These are phyloP conservation scores for Sepiola atlantica DNA, from an alignment of 2,888 invertebrate genomes.

Conservation along the genomic window DNA sequence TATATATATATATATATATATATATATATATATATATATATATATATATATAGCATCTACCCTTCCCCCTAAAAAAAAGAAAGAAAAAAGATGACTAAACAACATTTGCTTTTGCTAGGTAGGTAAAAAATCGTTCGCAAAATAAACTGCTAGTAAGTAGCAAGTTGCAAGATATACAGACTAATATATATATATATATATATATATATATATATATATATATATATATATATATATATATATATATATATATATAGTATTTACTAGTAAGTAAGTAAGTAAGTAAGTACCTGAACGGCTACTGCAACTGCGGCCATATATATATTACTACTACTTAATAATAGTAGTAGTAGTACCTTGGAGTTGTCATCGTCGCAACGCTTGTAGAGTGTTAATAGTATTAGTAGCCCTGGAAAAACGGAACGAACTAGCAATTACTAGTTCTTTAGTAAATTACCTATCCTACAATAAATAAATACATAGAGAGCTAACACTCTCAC, in stretches of 20 bases:
- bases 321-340: constrained; percentile 32
- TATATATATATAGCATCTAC: not conserved
- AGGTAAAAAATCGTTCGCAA: too few species aligned
- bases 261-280: constrained; percentile 15
- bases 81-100: not conserved
- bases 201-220: not conserved
- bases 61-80: not conserved
- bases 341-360: not conserved
- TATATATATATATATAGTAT: not conserved
- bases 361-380: not conserved
- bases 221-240: not conserved
- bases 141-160: not conserved
- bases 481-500: not conserved
- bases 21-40: too few species aligned
- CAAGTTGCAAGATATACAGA: not conserved
- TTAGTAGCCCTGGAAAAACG: not conserved
- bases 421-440: constrained; percentile 21
- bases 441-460: not conserved
- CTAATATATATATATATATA: not conserved
- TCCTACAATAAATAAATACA: constrained; percentile 18
- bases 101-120: not conserved
- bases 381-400: constrained; percentile 18
- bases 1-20: too few species aligned
- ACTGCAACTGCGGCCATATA: constrained; percentile 32
- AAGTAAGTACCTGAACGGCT: constrained; percentile 32